Conservation (phyloP, 2,113 vertebrate species). For the Mixornis gularis region DNA sequence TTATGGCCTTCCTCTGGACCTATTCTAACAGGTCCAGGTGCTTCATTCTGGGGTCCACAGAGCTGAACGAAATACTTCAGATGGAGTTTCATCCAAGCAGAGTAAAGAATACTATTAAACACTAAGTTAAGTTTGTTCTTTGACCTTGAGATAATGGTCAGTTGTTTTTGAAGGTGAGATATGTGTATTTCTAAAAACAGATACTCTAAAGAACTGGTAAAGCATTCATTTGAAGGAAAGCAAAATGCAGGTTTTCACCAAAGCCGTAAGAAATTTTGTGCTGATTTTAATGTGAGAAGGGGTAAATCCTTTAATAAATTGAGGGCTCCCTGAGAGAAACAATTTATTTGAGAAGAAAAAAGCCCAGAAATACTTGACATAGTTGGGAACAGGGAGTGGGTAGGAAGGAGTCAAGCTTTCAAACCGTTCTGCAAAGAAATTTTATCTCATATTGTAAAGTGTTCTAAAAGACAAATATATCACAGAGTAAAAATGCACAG, state of each 20-base stretch:
- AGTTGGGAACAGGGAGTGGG: fast-evolving
- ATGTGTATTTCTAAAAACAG: not conserved
- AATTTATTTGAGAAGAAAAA: not conserved
- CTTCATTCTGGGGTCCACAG: not conserved
- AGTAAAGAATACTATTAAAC: not conserved
- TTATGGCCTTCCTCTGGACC: not conserved
- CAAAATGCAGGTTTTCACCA: not conserved
- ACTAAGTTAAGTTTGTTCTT: not conserved
- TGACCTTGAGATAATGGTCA: not conserved
- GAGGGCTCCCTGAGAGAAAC: not conserved
- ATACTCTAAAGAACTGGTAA: not conserved
- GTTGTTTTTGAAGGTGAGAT: not conserved
- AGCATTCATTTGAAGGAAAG: not conserved
- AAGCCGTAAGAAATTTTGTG: not conserved
- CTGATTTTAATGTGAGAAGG: not conserved
- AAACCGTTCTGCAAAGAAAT: not conserved
- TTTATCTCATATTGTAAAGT: not conserved
- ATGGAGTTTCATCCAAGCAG: not conserved
- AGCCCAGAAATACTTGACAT: not conserved
- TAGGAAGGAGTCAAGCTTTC: not conserved
- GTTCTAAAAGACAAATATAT: not conserved
- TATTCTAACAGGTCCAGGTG: not conserved
- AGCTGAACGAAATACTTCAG: not conserved
- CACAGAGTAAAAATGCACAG: not conserved
- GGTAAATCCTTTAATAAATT: not conserved